Base-by-base conservation (phyloP, 2,888 invertebrate genomes). In the Scaptomyza cyrtandrae region DNA sequence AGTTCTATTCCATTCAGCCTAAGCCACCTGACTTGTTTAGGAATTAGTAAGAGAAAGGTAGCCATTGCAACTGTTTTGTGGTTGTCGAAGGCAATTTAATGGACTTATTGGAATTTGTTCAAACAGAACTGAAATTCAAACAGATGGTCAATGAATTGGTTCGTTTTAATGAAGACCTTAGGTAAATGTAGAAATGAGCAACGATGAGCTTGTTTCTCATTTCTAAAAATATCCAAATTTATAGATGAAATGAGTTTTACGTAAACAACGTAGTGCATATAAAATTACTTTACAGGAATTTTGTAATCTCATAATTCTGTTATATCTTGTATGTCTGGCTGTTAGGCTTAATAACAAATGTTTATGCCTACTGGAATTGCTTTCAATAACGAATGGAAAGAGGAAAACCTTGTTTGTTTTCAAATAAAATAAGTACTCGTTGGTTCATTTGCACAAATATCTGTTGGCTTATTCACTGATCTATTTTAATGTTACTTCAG, bases 61-160 rank as follows among this genome's bases (percentile, higher is more conserved):
- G 29, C 50, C 43, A 56, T 3, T 53, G 53, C 33, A 54, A 39
- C 16, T 19, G 6, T 44, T 33, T 48, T 58, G 71, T 27, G 74
- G 67, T 56, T 58, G 45, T 3, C 5, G 9, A 31, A 46, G 46
- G 10, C 14, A 37, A 60, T 19, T 45, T 31, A 65, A 39, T 14
- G 39, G 6, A n/a, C 13, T 6, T 37, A 61, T 29, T 19, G 33
- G 6, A 16, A 13, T 37, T 41, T 13, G 3, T 6, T 6, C 14
- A 49, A 24, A 43, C 14, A 13, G 35, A 31, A 41, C 44, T 19
- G n/a, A 24, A 27, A 43, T 6, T 19, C n/a, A 24, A 3, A 29
- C 48, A n/a, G n/a, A n/a, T 57, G 27, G n/a, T 29, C 43, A 59
- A 76, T 69, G 61, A 54, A 69, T 60, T 58, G 58, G 58, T 49